Conservation (phyloP, 2,888 invertebrate genomes). For the Tiliacea aurago region DNA sequence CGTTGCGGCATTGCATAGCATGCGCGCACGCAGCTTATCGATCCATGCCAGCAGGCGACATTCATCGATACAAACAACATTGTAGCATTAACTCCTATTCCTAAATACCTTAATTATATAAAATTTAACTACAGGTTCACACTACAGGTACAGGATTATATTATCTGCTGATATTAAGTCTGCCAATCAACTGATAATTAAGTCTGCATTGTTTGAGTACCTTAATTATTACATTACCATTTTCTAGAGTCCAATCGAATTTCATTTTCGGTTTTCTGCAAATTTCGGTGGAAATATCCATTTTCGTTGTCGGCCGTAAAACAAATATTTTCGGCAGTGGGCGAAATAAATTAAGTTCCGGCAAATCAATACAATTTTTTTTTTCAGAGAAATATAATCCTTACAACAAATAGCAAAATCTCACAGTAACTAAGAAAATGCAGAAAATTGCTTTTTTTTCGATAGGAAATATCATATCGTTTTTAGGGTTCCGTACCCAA, state of each 20-base stretch:
- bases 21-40: conserved; percentile 40
- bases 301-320: not conserved
- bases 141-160: too few species aligned
- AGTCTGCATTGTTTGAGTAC: not conserved
- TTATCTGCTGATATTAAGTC: not conserved
- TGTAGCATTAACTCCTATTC: not conserved
- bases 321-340: too few species aligned
- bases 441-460: too few species aligned
- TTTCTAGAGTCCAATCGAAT: not conserved
- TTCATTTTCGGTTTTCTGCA: not conserved
- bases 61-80: conserved; percentile 27
- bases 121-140: not conserved
- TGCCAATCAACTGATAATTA: conserved; percentile 10
- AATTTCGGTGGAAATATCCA: too few species aligned
- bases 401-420: too few species aligned
- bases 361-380: too few species aligned
- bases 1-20: conserved; percentile 50
- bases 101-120: not conserved
- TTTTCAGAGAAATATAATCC: too few species aligned
- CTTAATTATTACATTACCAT: too few species aligned
- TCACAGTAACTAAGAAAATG: too few species aligned
- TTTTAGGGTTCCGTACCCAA: too few species aligned
- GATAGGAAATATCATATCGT: too few species aligned
- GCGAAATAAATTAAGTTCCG: too few species aligned
- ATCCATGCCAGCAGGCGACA: conserved; percentile 29